phyloP scores from a whole-genome alignment of 2,888 invertebrate genomes.

The Clitarchus hookeri region DNA sequence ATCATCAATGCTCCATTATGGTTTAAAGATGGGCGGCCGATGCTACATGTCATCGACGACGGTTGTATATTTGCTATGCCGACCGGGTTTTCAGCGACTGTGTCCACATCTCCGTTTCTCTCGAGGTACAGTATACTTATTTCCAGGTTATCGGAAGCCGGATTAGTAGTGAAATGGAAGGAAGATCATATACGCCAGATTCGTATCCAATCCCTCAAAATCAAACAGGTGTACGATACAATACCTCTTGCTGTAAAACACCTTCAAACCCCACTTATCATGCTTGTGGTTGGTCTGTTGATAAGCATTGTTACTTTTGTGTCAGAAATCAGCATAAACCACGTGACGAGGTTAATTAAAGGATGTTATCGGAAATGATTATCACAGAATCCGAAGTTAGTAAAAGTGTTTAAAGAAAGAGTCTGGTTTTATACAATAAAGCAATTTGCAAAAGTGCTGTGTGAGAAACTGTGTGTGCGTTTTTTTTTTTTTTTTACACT shows the following conservation, averaged over 20 bases:
- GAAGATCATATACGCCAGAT: neutral
- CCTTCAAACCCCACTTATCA: neutral
- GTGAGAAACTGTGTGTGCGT: too few species aligned
- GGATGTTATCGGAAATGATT: neutral
- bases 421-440: too few species aligned
- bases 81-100: neutral
- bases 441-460: too few species aligned
- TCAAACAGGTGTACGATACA: neutral
- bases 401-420: too few species aligned
- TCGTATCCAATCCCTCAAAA: neutral
- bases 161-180: neutral
- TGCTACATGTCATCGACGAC: neutral
- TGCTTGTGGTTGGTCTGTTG: neutral
- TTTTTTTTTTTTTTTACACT: too few species aligned
- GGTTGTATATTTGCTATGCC: neutral
- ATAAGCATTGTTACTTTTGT: neutral
- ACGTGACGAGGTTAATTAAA: neutral
- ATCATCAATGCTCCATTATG: neutral
- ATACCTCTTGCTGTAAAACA: neutral
- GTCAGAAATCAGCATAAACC: neutral
- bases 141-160: neutral
- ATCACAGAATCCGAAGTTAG: too few species aligned
- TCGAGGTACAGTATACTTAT: neutral
- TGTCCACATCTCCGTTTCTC: neutral
- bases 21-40: neutral